phyloP scores from a whole-genome alignment of 2,888 invertebrate genomes.

The Drosophila trichaetosa region DNA sequence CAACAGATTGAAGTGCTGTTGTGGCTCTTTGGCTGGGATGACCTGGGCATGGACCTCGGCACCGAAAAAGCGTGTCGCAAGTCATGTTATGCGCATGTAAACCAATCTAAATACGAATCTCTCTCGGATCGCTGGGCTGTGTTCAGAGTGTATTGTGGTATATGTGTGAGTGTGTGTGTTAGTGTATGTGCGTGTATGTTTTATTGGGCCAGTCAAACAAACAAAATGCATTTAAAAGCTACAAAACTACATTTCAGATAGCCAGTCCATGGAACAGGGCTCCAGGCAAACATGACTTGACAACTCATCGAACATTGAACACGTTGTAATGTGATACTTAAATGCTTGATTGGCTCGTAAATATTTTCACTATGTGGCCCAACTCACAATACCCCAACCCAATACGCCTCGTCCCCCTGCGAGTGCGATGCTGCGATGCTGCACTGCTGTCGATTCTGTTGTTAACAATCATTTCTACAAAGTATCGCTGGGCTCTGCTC shows the following conservation, averaged over 20 bases:
- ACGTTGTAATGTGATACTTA: conserved; percentile 85
- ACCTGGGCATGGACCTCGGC: conserved; percentile 20
- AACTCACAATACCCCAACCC: conserved; percentile 13
- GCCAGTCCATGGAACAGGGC: conserved; percentile 47
- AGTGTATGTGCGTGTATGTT: conserved; percentile 51
- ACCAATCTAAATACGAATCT: conserved; percentile 81
- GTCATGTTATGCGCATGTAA: conserved; percentile 83
- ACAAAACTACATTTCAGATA: conserved; percentile 77
- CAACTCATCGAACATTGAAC: conserved; percentile 85
- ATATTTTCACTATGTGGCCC: conserved; percentile 80
- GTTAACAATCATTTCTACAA: conserved; percentile 84
- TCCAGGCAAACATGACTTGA: conserved; percentile 81
- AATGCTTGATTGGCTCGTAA: conserved; percentile 84
- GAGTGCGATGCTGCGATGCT: conserved; percentile 24
- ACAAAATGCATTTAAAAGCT: conserved; percentile 81
- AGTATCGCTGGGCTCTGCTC: conserved; percentile 62
- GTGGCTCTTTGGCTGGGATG: conserved; percentile 28
- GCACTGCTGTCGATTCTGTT: conserved; percentile 73
- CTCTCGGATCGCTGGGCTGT: conserved; percentile 22
- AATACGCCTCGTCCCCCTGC: background rate
- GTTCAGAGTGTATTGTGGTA: background rate
- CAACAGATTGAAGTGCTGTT: conserved; percentile 7
- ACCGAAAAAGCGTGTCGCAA: conserved; percentile 70
- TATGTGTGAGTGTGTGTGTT: conserved; percentile 12
- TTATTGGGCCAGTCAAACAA: conserved; percentile 77